Evolutionary conservation across 2,888 invertebrate genomes (phyloP).

Genomic region (Tiliacea aurago): DNA sequence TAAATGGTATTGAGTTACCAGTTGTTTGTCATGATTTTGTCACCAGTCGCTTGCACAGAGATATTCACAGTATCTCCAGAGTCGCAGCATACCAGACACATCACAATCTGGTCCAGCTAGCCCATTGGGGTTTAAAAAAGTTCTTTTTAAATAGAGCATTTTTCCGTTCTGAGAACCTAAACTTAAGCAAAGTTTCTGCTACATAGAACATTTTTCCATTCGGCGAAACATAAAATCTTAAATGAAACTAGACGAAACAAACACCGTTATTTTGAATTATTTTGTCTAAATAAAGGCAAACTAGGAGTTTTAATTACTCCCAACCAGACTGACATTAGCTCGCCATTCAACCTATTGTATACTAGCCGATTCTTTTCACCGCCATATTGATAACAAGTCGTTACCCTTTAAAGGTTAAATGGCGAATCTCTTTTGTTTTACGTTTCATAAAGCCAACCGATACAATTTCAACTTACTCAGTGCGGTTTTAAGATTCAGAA

Average conservation of each 20-base stretch:
- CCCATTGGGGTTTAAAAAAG: too few species aligned
- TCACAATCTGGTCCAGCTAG: too few species aligned
- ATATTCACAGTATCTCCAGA: too few species aligned
- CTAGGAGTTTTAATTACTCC: neutral
- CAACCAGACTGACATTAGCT: slow-evolving; percentile 10
- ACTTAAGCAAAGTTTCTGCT: neutral
- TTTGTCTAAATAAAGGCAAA: neutral
- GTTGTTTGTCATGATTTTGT: too few species aligned
- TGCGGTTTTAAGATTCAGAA: slow-evolving; percentile 4
- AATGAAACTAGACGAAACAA: neutral
- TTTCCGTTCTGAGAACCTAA: neutral
- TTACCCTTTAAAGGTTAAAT: slow-evolving; percentile 47
- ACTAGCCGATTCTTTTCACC: neutral
- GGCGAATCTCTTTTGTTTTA: slow-evolving; percentile 24
- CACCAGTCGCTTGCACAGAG: too few species aligned
- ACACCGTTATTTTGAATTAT: neutral
- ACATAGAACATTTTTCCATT: neutral
- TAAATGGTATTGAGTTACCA: too few species aligned
- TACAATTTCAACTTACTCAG: slow-evolving; percentile 12
- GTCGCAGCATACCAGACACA: too few species aligned
- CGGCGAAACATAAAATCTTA: neutral
- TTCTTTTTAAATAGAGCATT: neutral
- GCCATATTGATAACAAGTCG: slow-evolving; percentile 25
- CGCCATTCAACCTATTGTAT: slow-evolving; percentile 21
- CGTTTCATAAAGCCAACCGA: slow-evolving; percentile 7